Evolutionary conservation across 2,888 invertebrate species (phyloP), one percentile per base, ranked within the genome.

Genomic region (Drosophila macrospina): DNA sequence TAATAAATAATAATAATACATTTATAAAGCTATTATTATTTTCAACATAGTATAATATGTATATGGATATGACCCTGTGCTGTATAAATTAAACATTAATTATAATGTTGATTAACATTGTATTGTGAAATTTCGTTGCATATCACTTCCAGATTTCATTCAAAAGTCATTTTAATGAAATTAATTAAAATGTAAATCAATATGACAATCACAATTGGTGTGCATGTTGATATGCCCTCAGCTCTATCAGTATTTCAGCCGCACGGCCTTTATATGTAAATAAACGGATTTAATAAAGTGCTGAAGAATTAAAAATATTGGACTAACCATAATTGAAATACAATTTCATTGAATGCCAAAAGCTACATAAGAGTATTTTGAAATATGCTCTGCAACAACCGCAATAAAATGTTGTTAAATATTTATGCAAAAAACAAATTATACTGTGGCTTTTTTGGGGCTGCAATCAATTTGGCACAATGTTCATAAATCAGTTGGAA

Each of bases 381-480:
- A 74, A 56, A 60, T 24, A 7, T 56, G 44, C 54, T 42, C 30
- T 4, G n/a, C 7, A 11, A 20, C 5, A 41, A 32, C 42, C 65
- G 26, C 66, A 42, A 15, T 57, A 59, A 65, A 50, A 66, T 47
- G 41, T 32, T 51, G 50, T 51, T 41, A 73, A 76, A 70, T 82
- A 82, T 80, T 81, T 61, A 80, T 68, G 57, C 16, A 36, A 24
- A 26, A 48, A 44, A 34, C 30, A 42, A 15, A 55, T 64, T 54
- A 30, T 50, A 61, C 50, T 61, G 69, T 24, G 60, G 56, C 26
- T 42, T 66, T 57, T 66, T 69, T 56, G 59, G 55, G 50, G 47
- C 51, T 66, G 69, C 76, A 75, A 79, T 75, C 63, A 69, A 73
- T 85, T 85, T 56, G 54, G 52, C 42, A 55, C 67, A 69, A 60